Conservation (phyloP, 2,888 invertebrate species). For the Drosophila leonis region DNA sequence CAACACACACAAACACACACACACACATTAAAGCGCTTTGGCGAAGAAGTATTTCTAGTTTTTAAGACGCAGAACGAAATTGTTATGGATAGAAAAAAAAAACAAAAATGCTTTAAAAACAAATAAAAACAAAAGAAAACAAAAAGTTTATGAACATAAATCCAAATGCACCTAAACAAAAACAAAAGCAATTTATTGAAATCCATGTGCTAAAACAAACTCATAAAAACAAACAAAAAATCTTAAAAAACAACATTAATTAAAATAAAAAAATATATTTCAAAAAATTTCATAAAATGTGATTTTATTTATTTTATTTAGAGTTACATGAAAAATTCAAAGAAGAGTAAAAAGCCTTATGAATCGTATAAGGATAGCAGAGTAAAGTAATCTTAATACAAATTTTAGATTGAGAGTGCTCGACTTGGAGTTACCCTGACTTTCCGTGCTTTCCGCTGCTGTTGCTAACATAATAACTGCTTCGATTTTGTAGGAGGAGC, state of each 20-base stretch:
- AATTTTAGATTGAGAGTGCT: no score
- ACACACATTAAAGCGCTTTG: conserved; percentile 52
- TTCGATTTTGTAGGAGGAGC: no score
- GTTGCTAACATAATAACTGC: no score
- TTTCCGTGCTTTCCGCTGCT: no score
- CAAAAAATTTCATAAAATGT: conserved; percentile 32
- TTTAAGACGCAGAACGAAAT: conserved; percentile 57
- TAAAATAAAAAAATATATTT: conserved; percentile 53
- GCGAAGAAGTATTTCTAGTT: conserved; percentile 75
- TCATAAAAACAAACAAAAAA: conserved; percentile 20
- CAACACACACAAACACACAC: conserved; percentile 19
- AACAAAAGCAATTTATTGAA: conserved; percentile 55
- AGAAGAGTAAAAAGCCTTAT: not conserved
- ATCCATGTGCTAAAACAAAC: conserved; percentile 77
- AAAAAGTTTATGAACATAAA: conserved; percentile 24
- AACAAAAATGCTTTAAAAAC: conserved; percentile 29
- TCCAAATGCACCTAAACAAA: conserved; percentile 50
- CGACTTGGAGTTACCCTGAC: no score
- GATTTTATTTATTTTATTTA: conserved; percentile 5
- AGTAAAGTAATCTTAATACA: no score
- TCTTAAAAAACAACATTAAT: conserved; percentile 27
- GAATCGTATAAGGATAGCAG: no score
- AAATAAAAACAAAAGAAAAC: conserved; percentile 12
- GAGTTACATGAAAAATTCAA: not conserved
- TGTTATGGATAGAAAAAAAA: conserved; percentile 40